A percentile compares a stretch with the other conserved stretches of the same genome.
Evolutionary conservation across 2,888 invertebrate genomes (phyloP).

Genomic region (Rhaphigaster nebulosa): DNA sequence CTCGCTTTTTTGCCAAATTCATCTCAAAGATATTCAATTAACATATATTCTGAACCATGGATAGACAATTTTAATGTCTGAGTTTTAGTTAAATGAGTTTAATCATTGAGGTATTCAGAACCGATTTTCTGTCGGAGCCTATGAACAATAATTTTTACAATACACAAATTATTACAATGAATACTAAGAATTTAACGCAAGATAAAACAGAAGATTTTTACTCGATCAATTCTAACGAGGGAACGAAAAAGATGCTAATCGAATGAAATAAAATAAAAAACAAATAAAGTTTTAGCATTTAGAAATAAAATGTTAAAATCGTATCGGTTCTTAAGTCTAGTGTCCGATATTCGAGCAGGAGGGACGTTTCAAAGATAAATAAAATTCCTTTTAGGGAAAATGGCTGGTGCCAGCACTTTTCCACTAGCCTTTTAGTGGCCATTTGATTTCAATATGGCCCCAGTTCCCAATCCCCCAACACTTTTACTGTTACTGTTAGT

Average conservation of each 20-base stretch:
- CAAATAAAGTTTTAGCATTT: neutral
- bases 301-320: neutral
- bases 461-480: neutral
- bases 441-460: neutral
- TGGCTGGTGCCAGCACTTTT: neutral
- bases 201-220: too few relatives aligned
- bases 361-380: neutral
- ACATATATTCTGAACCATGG: too few relatives aligned
- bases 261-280: neutral
- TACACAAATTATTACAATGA: too few relatives aligned
- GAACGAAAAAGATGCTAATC: neutral
- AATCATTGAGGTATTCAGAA: too few relatives aligned
- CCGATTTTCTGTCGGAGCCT: too few relatives aligned
- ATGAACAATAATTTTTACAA: too few relatives aligned
- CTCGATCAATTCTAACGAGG: too few relatives aligned
- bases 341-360: neutral
- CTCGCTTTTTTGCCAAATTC: too few relatives aligned
- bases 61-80: too few relatives aligned
- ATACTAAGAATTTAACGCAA: too few relatives aligned
- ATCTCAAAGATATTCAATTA: too few relatives aligned
- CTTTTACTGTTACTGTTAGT: constrained; percentile 10
- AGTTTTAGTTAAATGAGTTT: too few relatives aligned
- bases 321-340: neutral
- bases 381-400: constrained; percentile 27
- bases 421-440: constrained; percentile 14